Evolutionary conservation across 2,113 vertebrate genomes (phyloP).

Genomic region (Mesocricetus auratus): DNA sequence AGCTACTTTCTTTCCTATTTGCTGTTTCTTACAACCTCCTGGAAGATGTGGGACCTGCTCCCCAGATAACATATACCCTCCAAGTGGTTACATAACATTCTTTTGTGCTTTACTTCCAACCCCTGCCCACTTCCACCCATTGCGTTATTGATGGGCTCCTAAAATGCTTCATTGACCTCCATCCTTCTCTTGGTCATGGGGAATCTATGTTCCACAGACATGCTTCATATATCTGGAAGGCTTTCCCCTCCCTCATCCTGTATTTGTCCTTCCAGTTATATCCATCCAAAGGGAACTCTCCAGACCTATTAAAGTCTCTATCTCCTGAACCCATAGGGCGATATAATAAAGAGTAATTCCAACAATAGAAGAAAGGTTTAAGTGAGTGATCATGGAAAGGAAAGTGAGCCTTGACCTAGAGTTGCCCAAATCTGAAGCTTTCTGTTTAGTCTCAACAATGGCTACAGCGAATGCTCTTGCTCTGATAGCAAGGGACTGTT

Average conservation of each 20-base stretch:
- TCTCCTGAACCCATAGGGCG: background rate
- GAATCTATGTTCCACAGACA: background rate
- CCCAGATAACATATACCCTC: background rate
- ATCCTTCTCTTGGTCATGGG: background rate
- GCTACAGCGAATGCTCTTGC: background rate
- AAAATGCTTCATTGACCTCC: background rate
- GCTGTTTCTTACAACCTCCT: background rate
- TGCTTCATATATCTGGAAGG: background rate
- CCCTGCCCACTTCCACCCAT: background rate
- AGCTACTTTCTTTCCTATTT: background rate
- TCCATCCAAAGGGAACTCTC: background rate
- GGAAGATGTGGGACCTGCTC: fast-evolving
- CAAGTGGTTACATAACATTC: background rate
- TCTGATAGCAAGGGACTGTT: background rate
- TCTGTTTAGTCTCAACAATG: background rate
- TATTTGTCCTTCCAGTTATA: background rate
- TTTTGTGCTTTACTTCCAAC: fast-evolving
- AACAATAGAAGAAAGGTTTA: background rate
- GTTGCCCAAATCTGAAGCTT: background rate
- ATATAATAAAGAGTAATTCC: background rate
- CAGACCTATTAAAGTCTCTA: background rate
- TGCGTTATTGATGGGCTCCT: background rate
- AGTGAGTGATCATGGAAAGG: background rate
- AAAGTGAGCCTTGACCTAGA: background rate
- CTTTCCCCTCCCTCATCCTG: background rate